phyloP scores from a whole-genome alignment of 2,113 vertebrate species.

The Delphinus delphis region DNA sequence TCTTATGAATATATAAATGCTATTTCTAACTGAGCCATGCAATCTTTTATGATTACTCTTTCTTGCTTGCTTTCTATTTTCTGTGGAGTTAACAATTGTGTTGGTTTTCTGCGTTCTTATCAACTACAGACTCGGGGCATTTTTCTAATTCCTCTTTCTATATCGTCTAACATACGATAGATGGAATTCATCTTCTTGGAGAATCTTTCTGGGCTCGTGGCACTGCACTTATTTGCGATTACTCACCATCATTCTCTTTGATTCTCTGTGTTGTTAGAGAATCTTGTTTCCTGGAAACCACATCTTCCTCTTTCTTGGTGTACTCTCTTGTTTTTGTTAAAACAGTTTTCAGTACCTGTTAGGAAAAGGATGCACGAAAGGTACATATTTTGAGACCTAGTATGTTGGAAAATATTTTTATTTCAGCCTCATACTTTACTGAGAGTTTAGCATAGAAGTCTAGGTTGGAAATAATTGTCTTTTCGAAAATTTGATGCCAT shows the following conservation, averaged over 20 bases:
- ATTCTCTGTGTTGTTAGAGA: neutral
- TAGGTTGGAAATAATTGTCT: neutral
- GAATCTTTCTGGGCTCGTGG: neutral
- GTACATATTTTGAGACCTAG: neutral
- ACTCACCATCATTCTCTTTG: neutral
- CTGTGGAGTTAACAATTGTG: neutral
- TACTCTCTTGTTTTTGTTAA: neutral
- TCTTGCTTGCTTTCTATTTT: neutral
- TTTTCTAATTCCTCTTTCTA: neutral
- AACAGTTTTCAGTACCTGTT: neutral
- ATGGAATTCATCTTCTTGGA: neutral
- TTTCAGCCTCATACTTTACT: neutral
- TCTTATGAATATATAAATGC: neutral
- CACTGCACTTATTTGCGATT: neutral
- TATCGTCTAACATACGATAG: neutral
- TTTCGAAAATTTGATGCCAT: neutral
- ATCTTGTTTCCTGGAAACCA: neutral
- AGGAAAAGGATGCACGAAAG: neutral
- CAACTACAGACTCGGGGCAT: neutral
- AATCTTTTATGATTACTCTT: neutral
- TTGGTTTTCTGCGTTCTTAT: neutral
- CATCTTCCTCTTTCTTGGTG: neutral
- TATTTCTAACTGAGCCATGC: neutral
- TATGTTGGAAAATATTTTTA: neutral
- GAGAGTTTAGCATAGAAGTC: neutral